Conservation (phyloP, 2,797 vertebrate genomes). For the Fratercula arctica region DNA sequence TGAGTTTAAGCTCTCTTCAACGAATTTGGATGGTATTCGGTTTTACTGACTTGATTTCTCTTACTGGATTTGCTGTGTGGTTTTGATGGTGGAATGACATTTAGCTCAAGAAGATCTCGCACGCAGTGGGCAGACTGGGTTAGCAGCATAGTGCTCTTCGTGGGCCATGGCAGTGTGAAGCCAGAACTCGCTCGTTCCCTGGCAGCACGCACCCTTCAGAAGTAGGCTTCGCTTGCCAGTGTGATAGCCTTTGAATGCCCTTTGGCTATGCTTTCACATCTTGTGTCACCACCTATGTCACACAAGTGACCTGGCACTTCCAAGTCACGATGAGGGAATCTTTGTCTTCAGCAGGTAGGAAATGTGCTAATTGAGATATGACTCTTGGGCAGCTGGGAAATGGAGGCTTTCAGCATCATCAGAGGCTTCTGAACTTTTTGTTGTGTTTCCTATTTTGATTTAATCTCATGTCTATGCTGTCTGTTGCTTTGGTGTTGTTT, state of each 20-base stretch:
- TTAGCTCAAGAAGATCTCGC: not conserved
- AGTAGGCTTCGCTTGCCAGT: accelerated
- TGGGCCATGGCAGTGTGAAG: not conserved
- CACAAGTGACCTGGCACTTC: not conserved
- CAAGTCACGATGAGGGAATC: not conserved
- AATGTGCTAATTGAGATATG: not conserved
- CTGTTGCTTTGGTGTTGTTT: not conserved
- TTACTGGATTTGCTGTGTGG: not conserved
- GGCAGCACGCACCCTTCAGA: not conserved
- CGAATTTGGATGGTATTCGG: not conserved
- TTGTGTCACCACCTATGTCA: not conserved
- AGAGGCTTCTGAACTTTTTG: not conserved
- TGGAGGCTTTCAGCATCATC: too few relatives aligned
- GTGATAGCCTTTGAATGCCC: not conserved
- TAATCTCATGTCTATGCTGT: not conserved
- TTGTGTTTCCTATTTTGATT: not conserved
- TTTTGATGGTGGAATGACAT: not conserved
- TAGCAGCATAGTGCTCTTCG: not conserved
- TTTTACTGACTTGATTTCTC: not conserved
- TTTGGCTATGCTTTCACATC: not conserved
- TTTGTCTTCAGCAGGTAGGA: not conserved
- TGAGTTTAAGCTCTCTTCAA: not conserved
- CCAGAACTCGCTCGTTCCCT: accelerated
- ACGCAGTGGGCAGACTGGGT: not conserved
- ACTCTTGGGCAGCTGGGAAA: not conserved